phyloP scores from a whole-genome alignment of 2,888 invertebrate genomes.

The Caenorhabditis wallacei region DNA sequence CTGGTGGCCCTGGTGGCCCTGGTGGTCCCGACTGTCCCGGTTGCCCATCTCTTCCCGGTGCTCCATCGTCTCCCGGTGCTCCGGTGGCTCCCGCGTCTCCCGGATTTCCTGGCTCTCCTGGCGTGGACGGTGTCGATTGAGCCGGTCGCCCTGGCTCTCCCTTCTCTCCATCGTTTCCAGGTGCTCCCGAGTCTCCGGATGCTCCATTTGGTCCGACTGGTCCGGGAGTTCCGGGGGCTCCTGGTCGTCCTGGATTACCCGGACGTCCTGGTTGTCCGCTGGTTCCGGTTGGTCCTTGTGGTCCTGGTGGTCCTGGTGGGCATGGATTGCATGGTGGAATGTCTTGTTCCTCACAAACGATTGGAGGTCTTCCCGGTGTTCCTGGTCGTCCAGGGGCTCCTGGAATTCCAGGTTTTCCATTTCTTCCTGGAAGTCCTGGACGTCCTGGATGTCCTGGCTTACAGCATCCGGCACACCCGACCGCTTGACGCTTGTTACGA shows the following conservation, averaged over 20 bases:
- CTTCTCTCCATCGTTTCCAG: slow-evolving; percentile 77
- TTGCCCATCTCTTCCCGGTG: slow-evolving; percentile 80
- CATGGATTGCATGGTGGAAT: slow-evolving; percentile 83
- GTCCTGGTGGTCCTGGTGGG: slow-evolving; percentile 80
- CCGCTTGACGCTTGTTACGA: slow-evolving; percentile 77
- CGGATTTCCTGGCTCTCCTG: slow-evolving; percentile 81
- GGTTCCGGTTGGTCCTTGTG: slow-evolving; percentile 78
- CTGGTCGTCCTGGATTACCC: slow-evolving; percentile 81
- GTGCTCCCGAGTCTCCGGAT: slow-evolving; percentile 75
- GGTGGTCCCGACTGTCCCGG: slow-evolving; percentile 78
- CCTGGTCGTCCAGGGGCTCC: slow-evolving; percentile 79
- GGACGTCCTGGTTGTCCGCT: slow-evolving; percentile 76
- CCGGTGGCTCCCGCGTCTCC: slow-evolving; percentile 79
- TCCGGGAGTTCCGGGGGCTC: slow-evolving; percentile 76
- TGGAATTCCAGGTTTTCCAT: slow-evolving; percentile 78
- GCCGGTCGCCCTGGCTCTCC: slow-evolving; percentile 80
- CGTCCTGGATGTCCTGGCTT: slow-evolving; percentile 81
- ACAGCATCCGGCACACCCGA: slow-evolving; percentile 81
- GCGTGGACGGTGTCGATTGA: slow-evolving; percentile 77
- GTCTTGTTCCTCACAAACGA: slow-evolving; percentile 83
- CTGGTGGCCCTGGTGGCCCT: slow-evolving; percentile 79
- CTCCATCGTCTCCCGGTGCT: slow-evolving; percentile 79
- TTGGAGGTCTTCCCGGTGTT: slow-evolving; percentile 78
- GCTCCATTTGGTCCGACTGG: slow-evolving; percentile 76
- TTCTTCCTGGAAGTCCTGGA: slow-evolving; percentile 77